Evolutionary conservation across 2,888 invertebrate species (phyloP), one percentile per base, ranked within the genome.

Genomic region (Agrochola circellaris): DNA sequence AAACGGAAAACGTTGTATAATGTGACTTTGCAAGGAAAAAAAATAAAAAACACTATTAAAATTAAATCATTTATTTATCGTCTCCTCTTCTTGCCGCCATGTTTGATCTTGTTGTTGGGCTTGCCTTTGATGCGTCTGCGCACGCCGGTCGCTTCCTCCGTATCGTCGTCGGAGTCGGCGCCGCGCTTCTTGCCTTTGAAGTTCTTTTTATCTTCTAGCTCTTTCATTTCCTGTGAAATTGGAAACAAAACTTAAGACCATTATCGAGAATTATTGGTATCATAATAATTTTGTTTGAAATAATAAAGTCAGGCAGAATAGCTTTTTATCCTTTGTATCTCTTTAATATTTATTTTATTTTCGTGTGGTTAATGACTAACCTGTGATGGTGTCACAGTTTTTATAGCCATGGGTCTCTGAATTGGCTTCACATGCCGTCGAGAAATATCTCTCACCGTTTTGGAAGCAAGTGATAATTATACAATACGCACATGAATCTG

Each of bases 121-220:
- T 94, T 94, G 65, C 97, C 97, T 92, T 98, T 98, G 88, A 99
- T 96, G 62, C 99, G 97, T 89, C 98, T 98, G 77, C 98, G 97
- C 65, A 99, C 98, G 7, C 99, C 99, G 0, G 97, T 94, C 58
- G 98, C 98, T 88, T 98, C 98, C 93, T 99, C 99, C 0, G 98
- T 98, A 92, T 99, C 99, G 92, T 98, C 98, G 79, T 98, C 98
- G 5, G 97, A 97, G 78, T 97, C 97, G 1, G 91, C 94, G 83
- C 94, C 95, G 26, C 95, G 95, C 85, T 97, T 97, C 88, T 94
- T 97, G 84, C 97, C 97, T 86, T 97, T 97, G 2, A 95, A 93
- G 15, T 96, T 97, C 91, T 97, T 98, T 88, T 97, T 98, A 66
- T 98, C 98, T 82, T 97, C 97, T 54, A 98, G 93, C 91, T 98